Evolutionary conservation across 2,888 invertebrate genomes (phyloP), one percentile per base, ranked within the genome.

Genomic region (Drosophila maculinotata): DNA sequence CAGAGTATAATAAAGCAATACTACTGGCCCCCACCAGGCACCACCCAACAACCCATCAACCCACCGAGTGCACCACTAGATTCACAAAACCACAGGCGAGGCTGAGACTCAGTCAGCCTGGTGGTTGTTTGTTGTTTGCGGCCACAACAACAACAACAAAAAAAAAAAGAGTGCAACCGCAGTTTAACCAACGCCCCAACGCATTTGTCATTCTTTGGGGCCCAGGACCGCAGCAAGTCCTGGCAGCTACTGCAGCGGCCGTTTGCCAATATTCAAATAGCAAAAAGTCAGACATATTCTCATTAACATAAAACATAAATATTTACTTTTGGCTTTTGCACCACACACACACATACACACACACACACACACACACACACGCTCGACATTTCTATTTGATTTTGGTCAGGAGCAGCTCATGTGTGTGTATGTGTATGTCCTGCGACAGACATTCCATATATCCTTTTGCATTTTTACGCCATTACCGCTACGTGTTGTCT

Each of bases 291-390:
- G 87, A 82, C 78, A 81, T 72, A 84, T 88, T 82, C 89, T 89
- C 89, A 89, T 89, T 89, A 89, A 88, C 89, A 89, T 89, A 89
- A 89, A 89, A 88, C 89, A 89, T 86, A 89, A 89, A 89, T 89
- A 84, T 88, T 84, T 88, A 84, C 88, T 86, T 87, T 88, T 82
- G 85, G 76, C 66, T 66, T 65, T 69, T 48, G 49, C 71, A 63
- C 45, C n/a, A n/a, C n/a, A n/a, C n/a, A n/a, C n/a, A n/a, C n/a
- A n/a, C n/a, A n/a, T n/a, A 63, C 67, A 64, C 62, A 35, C 52
- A 44, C 38, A 59, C 62, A 68, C 56, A 28, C 42, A 41, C 42
- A 58, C 44, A 25, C 23, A 51, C 47, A 42, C 33, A 31, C 47
- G 30, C 41, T 66, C 71, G 62, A 75, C 57, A 58, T 67, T 78